phyloP scores from a whole-genome alignment of 2,888 invertebrate species.

The Sthenelais limicola region DNA sequence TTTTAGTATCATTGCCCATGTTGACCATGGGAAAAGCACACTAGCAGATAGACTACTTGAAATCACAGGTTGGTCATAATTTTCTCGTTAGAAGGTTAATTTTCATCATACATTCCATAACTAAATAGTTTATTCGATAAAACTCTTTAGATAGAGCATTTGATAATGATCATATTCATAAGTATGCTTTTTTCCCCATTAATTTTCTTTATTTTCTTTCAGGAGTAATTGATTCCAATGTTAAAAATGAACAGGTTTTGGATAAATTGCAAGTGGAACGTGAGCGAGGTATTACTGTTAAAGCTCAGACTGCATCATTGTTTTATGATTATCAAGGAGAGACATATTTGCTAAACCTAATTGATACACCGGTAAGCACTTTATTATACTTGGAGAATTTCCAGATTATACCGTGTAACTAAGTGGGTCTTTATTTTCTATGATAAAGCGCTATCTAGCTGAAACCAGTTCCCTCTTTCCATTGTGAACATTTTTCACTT shows the following conservation, averaged over 20 bases:
- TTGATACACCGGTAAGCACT: slow-evolving; percentile 86
- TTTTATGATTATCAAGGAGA: slow-evolving; percentile 77
- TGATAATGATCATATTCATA: not conserved
- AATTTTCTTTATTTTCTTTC: not conserved
- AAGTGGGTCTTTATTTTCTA: too few species aligned
- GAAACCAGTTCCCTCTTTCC: too few species aligned
- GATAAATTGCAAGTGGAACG: slow-evolving; percentile 84
- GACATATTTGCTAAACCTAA: slow-evolving; percentile 89
- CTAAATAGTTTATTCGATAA: not conserved
- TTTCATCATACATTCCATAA: not conserved
- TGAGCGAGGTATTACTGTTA: slow-evolving; percentile 98
- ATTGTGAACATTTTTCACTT: too few species aligned
- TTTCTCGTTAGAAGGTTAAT: not conserved
- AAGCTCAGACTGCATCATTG: slow-evolving; percentile 95
- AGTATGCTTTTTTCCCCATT: not conserved
- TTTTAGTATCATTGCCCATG: slow-evolving; percentile 98
- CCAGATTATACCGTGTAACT: not conserved
- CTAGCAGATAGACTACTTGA: slow-evolving; percentile 95
- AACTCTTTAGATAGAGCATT: not conserved
- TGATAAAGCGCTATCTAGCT: too few species aligned
- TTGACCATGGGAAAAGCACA: slow-evolving; percentile 99
- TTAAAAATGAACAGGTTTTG: slow-evolving; percentile 72
- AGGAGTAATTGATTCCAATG: slow-evolving; percentile 21
- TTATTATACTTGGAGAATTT: not conserved
- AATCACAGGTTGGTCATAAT: slow-evolving; percentile 79